These are phyloP conservation scores for Brachionus paranguensis DNA, from an alignment of 1,140 invertebrate genomes.

Conservation along the genomic window DNA sequence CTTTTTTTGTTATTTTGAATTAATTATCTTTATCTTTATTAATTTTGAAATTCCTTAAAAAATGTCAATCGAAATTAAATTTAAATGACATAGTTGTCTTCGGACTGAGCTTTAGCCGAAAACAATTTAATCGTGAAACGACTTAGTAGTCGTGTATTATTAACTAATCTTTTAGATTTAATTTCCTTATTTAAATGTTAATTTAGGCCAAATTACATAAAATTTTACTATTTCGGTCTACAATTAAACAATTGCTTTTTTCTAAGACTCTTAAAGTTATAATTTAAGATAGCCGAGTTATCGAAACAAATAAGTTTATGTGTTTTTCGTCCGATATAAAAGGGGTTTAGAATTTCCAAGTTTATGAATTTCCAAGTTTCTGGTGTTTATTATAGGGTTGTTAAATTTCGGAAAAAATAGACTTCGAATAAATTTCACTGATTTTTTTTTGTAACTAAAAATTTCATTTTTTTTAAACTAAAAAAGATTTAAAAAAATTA, in stretches of 20 bases:
- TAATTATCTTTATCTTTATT: constrained; percentile 7
- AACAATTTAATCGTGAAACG: not conserved
- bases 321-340: not conserved
- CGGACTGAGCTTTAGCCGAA: not conserved
- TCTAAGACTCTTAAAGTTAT: not conserved
- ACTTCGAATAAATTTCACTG: too few species aligned
- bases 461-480: too few species aligned
- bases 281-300: not conserved
- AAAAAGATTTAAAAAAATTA: too few species aligned
- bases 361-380: not conserved
- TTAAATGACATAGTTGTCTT: constrained; percentile 3
- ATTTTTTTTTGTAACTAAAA: too few species aligned
- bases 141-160: not conserved
- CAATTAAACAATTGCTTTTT: not conserved
- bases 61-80: constrained; percentile 6
- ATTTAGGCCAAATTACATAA: not conserved
- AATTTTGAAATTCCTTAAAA: not conserved
- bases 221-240: not conserved
- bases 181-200: constrained; percentile 2
- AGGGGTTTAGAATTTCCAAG: not conserved
- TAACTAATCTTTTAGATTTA: constrained; percentile 6
- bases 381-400: not conserved
- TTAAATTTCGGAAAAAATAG: not conserved
- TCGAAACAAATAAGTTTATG: not conserved
- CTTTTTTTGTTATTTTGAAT: constrained; percentile 9